These are phyloP conservation scores for Esox lucius DNA, from an alignment of 2,797 vertebrate species.

Conservation along the genomic window DNA sequence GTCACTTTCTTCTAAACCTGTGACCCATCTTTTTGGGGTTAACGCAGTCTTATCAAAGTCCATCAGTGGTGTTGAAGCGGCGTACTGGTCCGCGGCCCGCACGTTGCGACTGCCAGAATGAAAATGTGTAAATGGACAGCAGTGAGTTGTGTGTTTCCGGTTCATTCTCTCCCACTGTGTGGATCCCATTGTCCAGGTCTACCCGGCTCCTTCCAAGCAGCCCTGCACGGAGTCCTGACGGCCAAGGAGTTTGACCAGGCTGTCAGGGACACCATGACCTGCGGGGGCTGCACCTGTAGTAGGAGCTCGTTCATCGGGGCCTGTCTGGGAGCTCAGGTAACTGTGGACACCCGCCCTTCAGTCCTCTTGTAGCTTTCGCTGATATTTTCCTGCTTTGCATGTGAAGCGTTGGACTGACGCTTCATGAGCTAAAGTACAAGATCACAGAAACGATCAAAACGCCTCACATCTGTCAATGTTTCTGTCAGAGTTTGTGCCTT, in stretches of 20 bases:
- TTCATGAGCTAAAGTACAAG: not conserved
- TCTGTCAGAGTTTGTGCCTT: too few species aligned
- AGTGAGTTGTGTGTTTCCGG: too few species aligned
- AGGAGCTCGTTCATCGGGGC: slow-evolving; percentile 77
- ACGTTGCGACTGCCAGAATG: too few species aligned
- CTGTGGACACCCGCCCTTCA: not conserved
- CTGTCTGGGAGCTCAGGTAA: slow-evolving; percentile 76
- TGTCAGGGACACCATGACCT: slow-evolving; percentile 72
- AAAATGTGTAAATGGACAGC: too few species aligned
- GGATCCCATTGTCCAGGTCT: slow-evolving; percentile 54
- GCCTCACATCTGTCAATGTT: too few species aligned
- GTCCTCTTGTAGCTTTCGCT: not conserved
- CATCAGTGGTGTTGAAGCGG: not conserved
- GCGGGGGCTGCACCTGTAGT: slow-evolving; percentile 78
- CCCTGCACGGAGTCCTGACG: slow-evolving; percentile 75
- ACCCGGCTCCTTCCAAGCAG: slow-evolving; percentile 79
- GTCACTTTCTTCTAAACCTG: not conserved
- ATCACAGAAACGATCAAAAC: not conserved
- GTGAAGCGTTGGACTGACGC: not conserved
- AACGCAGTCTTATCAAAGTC: not conserved
- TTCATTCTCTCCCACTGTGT: not conserved
- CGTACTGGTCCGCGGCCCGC: too few species aligned
- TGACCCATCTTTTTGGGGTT: not conserved
- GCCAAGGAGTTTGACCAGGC: slow-evolving; percentile 65
- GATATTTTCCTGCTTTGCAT: not conserved